These are phyloP conservation scores for Tipula vernalis DNA, from an alignment of 2,888 invertebrate species.

Conservation along the genomic window DNA sequence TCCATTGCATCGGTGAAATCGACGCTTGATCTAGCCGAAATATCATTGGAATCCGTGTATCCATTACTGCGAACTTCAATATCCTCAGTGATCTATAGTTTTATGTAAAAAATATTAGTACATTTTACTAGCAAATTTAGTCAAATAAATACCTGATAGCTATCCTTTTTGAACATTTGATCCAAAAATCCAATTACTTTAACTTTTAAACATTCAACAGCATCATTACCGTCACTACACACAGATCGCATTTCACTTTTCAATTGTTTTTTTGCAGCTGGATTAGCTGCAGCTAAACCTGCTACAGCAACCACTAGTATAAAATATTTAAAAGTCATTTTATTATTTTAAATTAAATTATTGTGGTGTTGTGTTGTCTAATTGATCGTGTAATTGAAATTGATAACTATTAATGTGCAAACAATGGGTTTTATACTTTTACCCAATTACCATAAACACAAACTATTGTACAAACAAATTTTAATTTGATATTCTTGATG, in stretches of 20 bases:
- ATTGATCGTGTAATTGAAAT: conserved; percentile 9
- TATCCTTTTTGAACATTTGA: conserved; percentile 65
- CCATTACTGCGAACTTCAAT: conserved; percentile 65
- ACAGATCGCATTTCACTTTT: conserved; percentile 61
- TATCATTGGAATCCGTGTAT: conserved; percentile 44
- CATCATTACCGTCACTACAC: conserved; percentile 62
- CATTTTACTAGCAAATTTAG: background rate
- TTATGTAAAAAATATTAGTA: conserved; percentile 14
- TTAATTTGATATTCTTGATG: background rate
- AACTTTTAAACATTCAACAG: conserved; percentile 70
- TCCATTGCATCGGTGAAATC: conserved; percentile 57
- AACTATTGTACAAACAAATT: background rate
- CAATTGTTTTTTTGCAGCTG: conserved; percentile 54
- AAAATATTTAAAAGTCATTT: conserved; percentile 21
- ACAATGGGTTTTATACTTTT: background rate
- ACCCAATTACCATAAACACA: background rate
- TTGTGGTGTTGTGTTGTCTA: background rate
- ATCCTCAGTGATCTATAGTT: conserved; percentile 54
- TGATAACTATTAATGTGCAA: background rate
- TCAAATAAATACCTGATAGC: conserved; percentile 49
- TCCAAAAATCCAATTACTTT: conserved; percentile 69
- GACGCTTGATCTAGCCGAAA: conserved; percentile 42
- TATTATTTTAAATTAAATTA: background rate
- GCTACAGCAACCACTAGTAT: conserved; percentile 39
- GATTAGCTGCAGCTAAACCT: conserved; percentile 46